Conservation (phyloP, 2,113 vertebrate species). For the Eonycteris spelaea region DNA sequence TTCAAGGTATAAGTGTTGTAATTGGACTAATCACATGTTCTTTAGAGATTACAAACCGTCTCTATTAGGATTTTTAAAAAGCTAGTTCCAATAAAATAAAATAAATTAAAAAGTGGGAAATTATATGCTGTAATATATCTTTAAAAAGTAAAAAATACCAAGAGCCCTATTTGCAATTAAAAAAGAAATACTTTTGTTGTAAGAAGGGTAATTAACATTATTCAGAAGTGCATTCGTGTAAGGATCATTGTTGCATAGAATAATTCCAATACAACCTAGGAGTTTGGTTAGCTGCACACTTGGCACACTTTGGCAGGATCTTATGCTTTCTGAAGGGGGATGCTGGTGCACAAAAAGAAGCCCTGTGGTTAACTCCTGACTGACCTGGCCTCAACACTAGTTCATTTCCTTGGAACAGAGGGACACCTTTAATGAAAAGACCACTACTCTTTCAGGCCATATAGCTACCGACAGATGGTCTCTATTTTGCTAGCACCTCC, state of each 20-base stretch:
- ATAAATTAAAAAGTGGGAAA: constrained; percentile 79
- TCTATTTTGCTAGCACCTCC: constrained; percentile 31
- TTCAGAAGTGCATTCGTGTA: constrained; percentile 85
- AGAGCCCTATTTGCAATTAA: constrained; percentile 76
- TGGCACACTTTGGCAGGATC: constrained; percentile 87
- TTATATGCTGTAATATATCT: constrained; percentile 82
- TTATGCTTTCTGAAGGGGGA: constrained; percentile 59
- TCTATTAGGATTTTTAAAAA: constrained; percentile 63
- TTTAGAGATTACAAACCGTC: constrained; percentile 73
- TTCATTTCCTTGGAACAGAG: neutral
- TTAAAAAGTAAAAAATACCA: constrained; percentile 86
- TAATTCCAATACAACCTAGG: constrained; percentile 89
- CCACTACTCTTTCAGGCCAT: constrained; percentile 29
- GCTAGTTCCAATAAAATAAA: constrained; percentile 81
- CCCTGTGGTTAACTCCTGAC: neutral
- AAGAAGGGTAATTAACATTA: constrained; percentile 80
- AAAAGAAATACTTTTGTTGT: constrained; percentile 77
- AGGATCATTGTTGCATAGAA: constrained; percentile 96
- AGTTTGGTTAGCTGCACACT: constrained; percentile 84
- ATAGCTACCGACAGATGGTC: neutral
- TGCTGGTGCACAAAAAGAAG: constrained; percentile 53
- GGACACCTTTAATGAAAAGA: neutral
- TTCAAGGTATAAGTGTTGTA: constrained; percentile 81
- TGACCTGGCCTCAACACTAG: neutral
- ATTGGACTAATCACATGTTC: constrained; percentile 75